Evolutionary conservation across 2,113 vertebrate species (phyloP).

Genomic region (Pongo abelii): DNA sequence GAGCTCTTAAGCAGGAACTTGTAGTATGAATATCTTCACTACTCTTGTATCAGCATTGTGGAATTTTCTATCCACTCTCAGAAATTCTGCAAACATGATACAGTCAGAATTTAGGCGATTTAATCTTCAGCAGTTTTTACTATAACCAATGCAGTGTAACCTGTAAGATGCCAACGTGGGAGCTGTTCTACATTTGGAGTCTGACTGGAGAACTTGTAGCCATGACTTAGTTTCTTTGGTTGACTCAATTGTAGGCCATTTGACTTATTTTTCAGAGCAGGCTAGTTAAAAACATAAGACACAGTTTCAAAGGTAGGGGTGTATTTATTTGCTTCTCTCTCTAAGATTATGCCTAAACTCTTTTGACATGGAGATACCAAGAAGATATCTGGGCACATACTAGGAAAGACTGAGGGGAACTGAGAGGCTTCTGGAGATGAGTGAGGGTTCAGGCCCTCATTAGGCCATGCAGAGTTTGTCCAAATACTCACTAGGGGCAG

Average conservation of each 20-base stretch:
- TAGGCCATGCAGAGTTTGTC: background rate
- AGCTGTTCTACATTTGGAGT: background rate
- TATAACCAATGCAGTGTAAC: background rate
- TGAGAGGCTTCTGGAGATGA: background rate
- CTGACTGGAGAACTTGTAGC: background rate
- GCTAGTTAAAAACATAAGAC: background rate
- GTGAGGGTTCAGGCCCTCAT: background rate
- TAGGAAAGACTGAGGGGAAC: background rate
- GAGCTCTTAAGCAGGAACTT: background rate
- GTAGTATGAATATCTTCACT: background rate
- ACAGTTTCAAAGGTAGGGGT: background rate
- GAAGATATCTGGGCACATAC: background rate
- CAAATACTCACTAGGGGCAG: background rate
- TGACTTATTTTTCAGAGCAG: background rate
- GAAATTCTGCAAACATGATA: background rate
- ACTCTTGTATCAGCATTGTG: background rate
- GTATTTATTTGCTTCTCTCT: background rate
- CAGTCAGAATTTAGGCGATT: background rate
- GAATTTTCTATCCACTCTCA: background rate
- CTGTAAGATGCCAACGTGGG: background rate
- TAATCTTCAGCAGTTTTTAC: slow-evolving; percentile 23
- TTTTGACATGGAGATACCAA: background rate
- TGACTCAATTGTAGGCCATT: background rate
- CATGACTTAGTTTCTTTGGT: background rate
- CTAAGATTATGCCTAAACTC: background rate